A percentile compares a stretch with the other conserved stretches of the same genome.
phyloP scores from a whole-genome alignment of 92 coral and sea anemone species.

The Meandrina meandrites region DNA sequence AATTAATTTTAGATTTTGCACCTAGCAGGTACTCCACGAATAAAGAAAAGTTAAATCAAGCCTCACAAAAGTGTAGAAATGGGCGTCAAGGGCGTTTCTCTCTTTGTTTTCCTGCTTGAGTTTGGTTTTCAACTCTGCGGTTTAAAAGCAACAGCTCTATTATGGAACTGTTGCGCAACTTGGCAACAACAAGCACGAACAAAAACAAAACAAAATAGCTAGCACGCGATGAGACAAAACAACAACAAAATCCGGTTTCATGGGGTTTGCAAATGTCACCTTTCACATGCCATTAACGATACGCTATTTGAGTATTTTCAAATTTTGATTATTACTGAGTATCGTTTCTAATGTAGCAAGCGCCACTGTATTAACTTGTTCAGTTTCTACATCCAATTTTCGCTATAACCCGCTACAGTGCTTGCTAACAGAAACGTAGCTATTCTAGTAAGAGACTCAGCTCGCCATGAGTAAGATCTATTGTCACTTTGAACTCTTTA shows the following conservation, averaged over 20 bases:
- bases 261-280: not conserved
- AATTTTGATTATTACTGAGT: too few relatives aligned
- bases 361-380: too few relatives aligned
- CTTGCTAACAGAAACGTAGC: too few relatives aligned
- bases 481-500: too few relatives aligned
- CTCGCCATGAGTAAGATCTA: too few relatives aligned
- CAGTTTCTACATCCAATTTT: too few relatives aligned
- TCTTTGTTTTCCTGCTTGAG: not conserved
- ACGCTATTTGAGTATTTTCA: too few relatives aligned
- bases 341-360: too few relatives aligned
- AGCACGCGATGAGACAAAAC: not conserved
- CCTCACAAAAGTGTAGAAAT: not conserved
- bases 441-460: too few relatives aligned
- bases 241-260: not conserved
- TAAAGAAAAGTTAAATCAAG: not conserved
- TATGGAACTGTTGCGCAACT: not conserved
- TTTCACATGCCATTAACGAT: too few relatives aligned
- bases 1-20: constrained; percentile 3
- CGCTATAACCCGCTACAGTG: too few relatives aligned
- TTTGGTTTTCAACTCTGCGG: not conserved
- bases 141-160: not conserved
- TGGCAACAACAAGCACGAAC: not conserved
- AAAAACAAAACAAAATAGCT: not conserved
- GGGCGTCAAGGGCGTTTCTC: not conserved
- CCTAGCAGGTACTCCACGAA: not conserved